Base-by-base conservation (phyloP, 2,797 vertebrate species). In the Harpagifer antarcticus region DNA sequence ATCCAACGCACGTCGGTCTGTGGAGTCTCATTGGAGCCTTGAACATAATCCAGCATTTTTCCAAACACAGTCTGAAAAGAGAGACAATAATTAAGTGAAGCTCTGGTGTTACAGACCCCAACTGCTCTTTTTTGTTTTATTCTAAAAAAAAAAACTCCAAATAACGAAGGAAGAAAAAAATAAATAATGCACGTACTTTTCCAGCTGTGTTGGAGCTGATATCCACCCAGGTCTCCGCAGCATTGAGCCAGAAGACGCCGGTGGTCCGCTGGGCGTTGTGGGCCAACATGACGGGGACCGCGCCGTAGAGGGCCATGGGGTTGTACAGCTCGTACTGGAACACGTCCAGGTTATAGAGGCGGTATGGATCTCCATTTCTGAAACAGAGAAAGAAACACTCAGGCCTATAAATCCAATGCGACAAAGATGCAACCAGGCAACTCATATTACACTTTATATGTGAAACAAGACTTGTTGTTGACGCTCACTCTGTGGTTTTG, bases 151-250 rank as follows among this genome's bases (percentile, higher is more conserved):
- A 20, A 49, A 43, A 7, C 19, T 20, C 11, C 3, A 6, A 65
- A 33, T 6, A 65, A 48, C 20, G 3, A 37, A 9, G 14, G 33
- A 4, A 15, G 19, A 23, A 53, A 1, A 12, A 53, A 23, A 23
- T n/a, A 11, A 49, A 2, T 10, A 48, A 20, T 6, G 13, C 8
- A 47, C 9, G 1, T 75, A 97, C 97, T 95, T 98, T 99, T 56
- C 97, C 97, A 0, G 97, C 96, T 0, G 96, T 97, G 72, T 97
- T 97, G 75, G 97, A 97, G 86, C 96, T 96, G 80, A 99, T 96
- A 72, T 99, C 98, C 45, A 99, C 96, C 98, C 98, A 99, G 1
- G 98, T 98, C 92, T 99, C 97, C 0, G 98, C 97, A 0, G 97
- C 96, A 12, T 98, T 99, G 59, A 98, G 94, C 98, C 98, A 99